A percentile compares a stretch with the other conserved stretches of the same genome.
Conservation (phyloP, 37 sponge, comb jelly and placozoan genomes). For the Spongia lamella region DNA sequence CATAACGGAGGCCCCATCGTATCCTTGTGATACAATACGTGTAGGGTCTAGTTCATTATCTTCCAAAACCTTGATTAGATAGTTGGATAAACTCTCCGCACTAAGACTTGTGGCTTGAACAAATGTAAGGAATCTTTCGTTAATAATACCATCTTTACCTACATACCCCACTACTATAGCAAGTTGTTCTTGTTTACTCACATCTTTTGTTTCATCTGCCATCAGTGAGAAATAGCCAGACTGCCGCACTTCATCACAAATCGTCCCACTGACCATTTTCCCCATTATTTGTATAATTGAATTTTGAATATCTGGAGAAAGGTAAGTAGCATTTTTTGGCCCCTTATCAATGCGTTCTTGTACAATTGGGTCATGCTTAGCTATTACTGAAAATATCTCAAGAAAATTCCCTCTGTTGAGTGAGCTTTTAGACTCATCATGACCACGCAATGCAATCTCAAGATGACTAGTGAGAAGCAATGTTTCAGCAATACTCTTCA, state of each 20-base stretch:
- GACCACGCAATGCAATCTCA: constrained; percentile 67
- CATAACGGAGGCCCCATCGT: constrained; percentile 76
- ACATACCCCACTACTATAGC: constrained; percentile 69
- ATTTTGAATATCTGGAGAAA: constrained; percentile 71
- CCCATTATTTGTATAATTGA: constrained; percentile 64
- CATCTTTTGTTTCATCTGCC: constrained; percentile 72
- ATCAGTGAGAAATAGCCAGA: constrained; percentile 47
- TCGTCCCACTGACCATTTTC: constrained; percentile 35
- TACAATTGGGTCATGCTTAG: constrained; percentile 48
- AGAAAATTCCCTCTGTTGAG: constrained; percentile 66
- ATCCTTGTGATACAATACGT: constrained; percentile 54
- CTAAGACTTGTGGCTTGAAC: no score
- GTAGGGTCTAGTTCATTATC: constrained; percentile 30
- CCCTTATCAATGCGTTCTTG: constrained; percentile 12
- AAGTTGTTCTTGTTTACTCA: no score
- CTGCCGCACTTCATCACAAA: constrained; percentile 37
- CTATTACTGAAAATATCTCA: constrained; percentile 48
- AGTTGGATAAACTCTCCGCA: constrained; percentile 50
- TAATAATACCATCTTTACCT: constrained; percentile 43
- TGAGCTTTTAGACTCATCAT: constrained; percentile 56
- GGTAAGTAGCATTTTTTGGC: constrained; percentile 65
- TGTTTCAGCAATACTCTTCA: constrained; percentile 60
- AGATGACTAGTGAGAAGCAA: constrained; percentile 61
- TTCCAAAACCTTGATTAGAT: constrained; percentile 47
- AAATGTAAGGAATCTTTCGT: constrained; percentile 54